Evolutionary conservation across 2,113 vertebrate genomes (phyloP).

Genomic region (Colinus virginianus): DNA sequence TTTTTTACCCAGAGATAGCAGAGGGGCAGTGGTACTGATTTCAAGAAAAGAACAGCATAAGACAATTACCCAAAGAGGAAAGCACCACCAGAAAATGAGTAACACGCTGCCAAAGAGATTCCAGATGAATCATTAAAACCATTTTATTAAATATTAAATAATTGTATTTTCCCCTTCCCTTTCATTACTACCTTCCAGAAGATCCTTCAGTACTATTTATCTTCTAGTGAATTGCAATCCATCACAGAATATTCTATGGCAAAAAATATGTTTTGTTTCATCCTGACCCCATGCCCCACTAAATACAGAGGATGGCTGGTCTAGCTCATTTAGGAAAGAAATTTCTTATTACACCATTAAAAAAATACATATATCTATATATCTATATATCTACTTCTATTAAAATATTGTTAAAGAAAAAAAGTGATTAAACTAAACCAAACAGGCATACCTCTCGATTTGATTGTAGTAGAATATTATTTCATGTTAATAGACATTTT

Average conservation of each 20-base stretch:
- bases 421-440: not conserved
- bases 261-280: not conserved
- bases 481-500: not conserved
- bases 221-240: not conserved
- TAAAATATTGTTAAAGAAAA: not conserved
- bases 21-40: not conserved
- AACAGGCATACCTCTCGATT: not conserved
- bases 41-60: not conserved
- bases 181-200: not conserved
- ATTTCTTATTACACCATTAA: not conserved
- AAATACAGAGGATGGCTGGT: not conserved
- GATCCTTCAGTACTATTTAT: not conserved
- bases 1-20: not conserved
- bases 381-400: not conserved
- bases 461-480: not conserved
- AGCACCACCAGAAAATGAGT: not conserved
- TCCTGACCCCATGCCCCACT: fast-evolving
- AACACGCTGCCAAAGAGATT: not conserved
- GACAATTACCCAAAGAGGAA: not conserved
- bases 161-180: not conserved
- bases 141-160: not conserved
- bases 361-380: not conserved
- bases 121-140: not conserved
- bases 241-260: not conserved
- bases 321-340: not conserved